Percentiles rank a stretch among this genome's conserved stretches.
Evolutionary conservation across 1,140 invertebrate species (phyloP).

Genomic region (Pseudomyrmex dendroicus): DNA sequence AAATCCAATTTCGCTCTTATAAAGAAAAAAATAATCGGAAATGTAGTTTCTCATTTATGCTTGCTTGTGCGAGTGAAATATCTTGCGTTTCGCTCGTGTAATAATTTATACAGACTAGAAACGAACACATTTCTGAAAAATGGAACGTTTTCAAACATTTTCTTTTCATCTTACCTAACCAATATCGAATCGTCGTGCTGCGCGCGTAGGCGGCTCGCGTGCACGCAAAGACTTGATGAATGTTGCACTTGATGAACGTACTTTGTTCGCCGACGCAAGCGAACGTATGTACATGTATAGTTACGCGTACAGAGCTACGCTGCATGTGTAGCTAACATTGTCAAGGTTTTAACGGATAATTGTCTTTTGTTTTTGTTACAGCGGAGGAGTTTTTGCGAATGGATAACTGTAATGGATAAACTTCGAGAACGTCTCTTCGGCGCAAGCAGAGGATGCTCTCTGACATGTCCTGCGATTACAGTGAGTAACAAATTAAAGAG

Average conservation of each 20-base stretch:
- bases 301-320: background rate
- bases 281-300: background rate
- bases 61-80: no score
- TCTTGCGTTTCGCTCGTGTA: no score
- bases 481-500: background rate
- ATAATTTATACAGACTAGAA: no score
- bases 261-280: constrained; percentile 33
- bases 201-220: background rate
- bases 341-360: constrained; percentile 41
- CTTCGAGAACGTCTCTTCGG: background rate
- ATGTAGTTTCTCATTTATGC: no score
- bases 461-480: no score
- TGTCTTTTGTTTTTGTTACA: constrained; percentile 7
- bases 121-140: no score
- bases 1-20: no score
- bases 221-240: constrained; percentile 19
- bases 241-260: constrained; percentile 36
- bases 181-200: background rate
- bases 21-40: no score
- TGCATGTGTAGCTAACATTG: background rate
- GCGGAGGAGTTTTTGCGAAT: background rate
- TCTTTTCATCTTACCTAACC: background rate
- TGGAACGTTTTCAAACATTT: background rate
- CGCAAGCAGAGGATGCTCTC: background rate
- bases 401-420: background rate